These are phyloP conservation scores for Criorhina ranunculi DNA, from an alignment of 2,888 invertebrate species.

Conservation along the genomic window DNA sequence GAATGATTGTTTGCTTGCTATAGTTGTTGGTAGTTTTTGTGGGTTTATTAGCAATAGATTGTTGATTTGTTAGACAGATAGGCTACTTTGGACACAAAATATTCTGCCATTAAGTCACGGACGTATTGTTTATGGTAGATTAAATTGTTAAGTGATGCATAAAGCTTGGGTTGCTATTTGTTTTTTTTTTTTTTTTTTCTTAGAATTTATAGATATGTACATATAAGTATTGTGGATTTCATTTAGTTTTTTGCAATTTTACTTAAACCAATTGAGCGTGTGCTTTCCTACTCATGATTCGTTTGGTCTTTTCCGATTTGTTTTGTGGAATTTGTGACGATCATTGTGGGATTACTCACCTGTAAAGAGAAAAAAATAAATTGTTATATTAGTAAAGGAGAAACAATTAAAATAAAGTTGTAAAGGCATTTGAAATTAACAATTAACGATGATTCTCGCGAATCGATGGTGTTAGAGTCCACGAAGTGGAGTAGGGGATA, in stretches of 20 bases:
- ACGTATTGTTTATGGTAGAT: constrained; percentile 60
- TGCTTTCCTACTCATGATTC: constrained; percentile 17
- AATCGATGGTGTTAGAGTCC: no score
- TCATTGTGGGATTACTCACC: constrained; percentile 51
- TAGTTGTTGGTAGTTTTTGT: constrained; percentile 14
- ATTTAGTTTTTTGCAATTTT: constrained; percentile 24
- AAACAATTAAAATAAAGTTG: constrained; percentile 12
- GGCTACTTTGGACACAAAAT: constrained; percentile 30
- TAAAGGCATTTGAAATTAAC: neutral
- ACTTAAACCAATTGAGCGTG: constrained; percentile 26
- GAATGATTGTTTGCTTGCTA: constrained; percentile 61
- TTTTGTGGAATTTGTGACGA: constrained; percentile 1
- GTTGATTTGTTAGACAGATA: constrained; percentile 36
- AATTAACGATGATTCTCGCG: neutral
- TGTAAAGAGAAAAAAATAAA: constrained; percentile 51
- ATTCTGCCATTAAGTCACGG: constrained; percentile 64
- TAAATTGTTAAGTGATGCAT: constrained; percentile 71
- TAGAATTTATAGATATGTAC: constrained; percentile 20
- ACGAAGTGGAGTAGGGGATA: no score
- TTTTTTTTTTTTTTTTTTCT: constrained; percentile 15
- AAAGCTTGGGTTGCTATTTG: constrained; percentile 31
- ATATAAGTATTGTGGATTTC: constrained; percentile 11
- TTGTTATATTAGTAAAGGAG: constrained; percentile 16
- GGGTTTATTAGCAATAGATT: constrained; percentile 26
- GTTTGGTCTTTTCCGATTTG: constrained; percentile 32